Evolutionary conservation across 2,113 vertebrate species (phyloP), one percentile per base, ranked within the genome.

Genomic region (Phalacrocorax brasilianus): DNA sequence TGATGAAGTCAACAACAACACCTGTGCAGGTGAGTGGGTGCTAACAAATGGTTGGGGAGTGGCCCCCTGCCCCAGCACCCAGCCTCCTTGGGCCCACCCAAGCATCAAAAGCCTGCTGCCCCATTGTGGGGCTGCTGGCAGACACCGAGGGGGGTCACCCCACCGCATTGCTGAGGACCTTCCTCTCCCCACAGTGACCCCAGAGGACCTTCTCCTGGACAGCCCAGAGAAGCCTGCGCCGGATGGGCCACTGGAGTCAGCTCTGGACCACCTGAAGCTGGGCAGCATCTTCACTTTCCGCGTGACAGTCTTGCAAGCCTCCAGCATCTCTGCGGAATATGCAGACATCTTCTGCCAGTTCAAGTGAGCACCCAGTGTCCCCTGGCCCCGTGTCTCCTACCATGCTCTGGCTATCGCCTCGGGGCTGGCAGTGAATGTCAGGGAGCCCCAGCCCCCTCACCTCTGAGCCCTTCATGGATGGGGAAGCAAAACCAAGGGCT

Each of bases 291-390:
- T 99, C 91, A 99, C 99, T 40, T 99, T 99, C 97, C 98, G 99
- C 2, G 99, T 99, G 93, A 99, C 99, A 0, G 99, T 99, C 78
- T 98, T 99, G 67, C 99, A 99, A 93, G 99, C 99, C 3, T 99
- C 99, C 85, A 99, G 99, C 97, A 99, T 99, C 98, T 99, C 99
- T 0, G 98, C 99, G 4, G 99, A 99, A 97, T 99, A 99, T 0
- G 99, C 99, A 0, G 99, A 99, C 95, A 99, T 99, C 97, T 99
- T 99, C 98, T 99, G 99, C 98, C 99, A 99, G 97, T 99, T 99
- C 97, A 99, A 99, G 99, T 99, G 89, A 98, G 98, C 21, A 12
- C 59, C 18, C 1, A 3, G 14, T 12, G 21, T 4, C 27, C 35
- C 38, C 14, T 13, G 14, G 56, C 14, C 38, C 38, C 2, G 3